Base-by-base conservation (phyloP, 1,140 invertebrate genomes). In the Drosophila bocki region DNA sequence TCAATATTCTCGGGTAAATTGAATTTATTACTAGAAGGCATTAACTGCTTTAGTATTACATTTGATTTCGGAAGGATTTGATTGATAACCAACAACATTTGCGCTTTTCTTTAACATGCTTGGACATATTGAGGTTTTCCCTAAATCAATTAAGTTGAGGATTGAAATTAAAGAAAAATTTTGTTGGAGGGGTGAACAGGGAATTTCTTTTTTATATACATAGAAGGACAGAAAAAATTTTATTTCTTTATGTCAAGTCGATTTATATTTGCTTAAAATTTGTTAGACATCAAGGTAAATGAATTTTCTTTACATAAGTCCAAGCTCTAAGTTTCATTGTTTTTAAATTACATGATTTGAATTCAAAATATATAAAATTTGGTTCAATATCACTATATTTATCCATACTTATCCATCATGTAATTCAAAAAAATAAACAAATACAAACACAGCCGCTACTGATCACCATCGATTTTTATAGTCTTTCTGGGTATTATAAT, bases 41-140 rank as follows among this genome's bases (percentile, higher is more conserved):
- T 78, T 82, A 69, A 71, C 67, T 58, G 71, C 71, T 60, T 77
- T 71, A 80, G 61, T 44, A 42, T 64, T 56, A 72, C 58, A 82
- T 86, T 71, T 65, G 78, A 68, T 86, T 82, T 87, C 63, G 50
- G 76, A 80, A 61, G 74, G 86, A 53, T 91, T 88, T 92, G 91
- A 92, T 92, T 92, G 91, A 92, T 80, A 54, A 48, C 67, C 42
- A 59, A 87, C 33, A 91, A 91, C 82, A 84, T 87, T 91, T 84
- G 71, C 75, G 59, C 53, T 87, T 60, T 70, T 41, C 68, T 62
- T 62, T 15, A 63, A 17, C 33, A 29, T 68, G 50, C 48, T 41
- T 39, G 50, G 32, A 8, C 13, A 15, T 54, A 67, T 33, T 39
- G n/a, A n/a, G 41, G 39, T 32, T 35, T 15, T 26, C 48, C 26